Conservation (phyloP, 2,113 vertebrate genomes). For the Pyxicephalus adspersus region DNA sequence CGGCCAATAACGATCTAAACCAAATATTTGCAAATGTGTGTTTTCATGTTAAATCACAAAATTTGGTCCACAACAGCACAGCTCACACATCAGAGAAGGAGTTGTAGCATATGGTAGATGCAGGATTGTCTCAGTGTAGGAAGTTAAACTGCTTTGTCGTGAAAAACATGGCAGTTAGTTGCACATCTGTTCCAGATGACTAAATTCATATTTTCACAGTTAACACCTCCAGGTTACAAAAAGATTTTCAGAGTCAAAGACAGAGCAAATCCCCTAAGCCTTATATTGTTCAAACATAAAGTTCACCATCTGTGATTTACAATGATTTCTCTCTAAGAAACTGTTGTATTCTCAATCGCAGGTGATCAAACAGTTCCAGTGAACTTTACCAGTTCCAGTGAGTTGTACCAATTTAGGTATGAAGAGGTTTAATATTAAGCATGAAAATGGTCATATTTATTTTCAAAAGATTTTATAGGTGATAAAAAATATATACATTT, state of each 20-base stretch:
- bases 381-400: too few species aligned
- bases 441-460: too few species aligned
- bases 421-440: too few species aligned
- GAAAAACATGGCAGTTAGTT: constrained; percentile 67
- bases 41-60: constrained; percentile 37
- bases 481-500: too few species aligned
- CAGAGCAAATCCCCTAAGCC: neutral
- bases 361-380: constrained; percentile 11
- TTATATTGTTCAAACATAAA: neutral
- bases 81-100: neutral
- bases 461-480: too few species aligned
- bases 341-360: neutral
- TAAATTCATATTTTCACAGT: constrained; percentile 60
- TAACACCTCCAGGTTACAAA: constrained; percentile 42
- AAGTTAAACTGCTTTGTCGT: constrained; percentile 62
- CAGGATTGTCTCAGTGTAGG: constrained; percentile 24
- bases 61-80: neutral
- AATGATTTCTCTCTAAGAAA: constrained; percentile 16
- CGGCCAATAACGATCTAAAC: neutral
- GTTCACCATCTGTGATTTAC: constrained; percentile 32
- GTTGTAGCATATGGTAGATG: constrained; percentile 49
- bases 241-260: constrained; percentile 5
- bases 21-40: neutral
- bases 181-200: constrained; percentile 67
- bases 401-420: too few species aligned